Evolutionary conservation across 2,888 invertebrate species (phyloP), one percentile per base, ranked within the genome.

Genomic region (Salticus scenicus): DNA sequence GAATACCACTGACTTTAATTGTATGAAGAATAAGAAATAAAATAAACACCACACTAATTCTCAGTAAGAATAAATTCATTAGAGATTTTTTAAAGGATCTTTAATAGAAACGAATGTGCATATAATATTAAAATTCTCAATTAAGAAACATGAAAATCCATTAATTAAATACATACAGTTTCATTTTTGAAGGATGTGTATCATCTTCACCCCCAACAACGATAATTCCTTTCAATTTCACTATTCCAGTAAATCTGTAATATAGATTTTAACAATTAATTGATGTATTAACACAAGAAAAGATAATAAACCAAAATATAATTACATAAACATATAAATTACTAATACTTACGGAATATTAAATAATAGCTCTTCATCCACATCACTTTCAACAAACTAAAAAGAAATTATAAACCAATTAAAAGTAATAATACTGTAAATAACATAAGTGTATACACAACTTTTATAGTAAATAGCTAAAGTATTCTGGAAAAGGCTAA

Each of bases 381-480:
- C 95, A 93, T 99, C 99, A 92, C 98, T 98, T 92, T 97, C 95
- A 0, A 99, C 98, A 93, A 93, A 97, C 97, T 98, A 91, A 30
- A 92, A 91, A 88, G 87, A 57, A 57, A 24, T 42, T 0, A 64
- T 28, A 28, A 66, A 28, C 12, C 17, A 14, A 28, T 57, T n/a
- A n/a, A n/a, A n/a, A n/a, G n/a, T n/a, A n/a, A n/a, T n/a, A n/a
- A n/a, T n/a, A 66, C 8, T 47, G n/a, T n/a, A n/a, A n/a, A n/a
- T n/a, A n/a, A n/a, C n/a, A n/a, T n/a, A n/a, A n/a, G n/a, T n/a
- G n/a, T n/a, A n/a, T n/a, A n/a, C n/a, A n/a, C n/a, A n/a, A n/a
- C n/a, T n/a, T n/a, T n/a, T n/a, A n/a, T n/a, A n/a, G n/a, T n/a
- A n/a, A n/a, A n/a, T n/a, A n/a, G n/a, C n/a, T n/a, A n/a, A n/a